Evolutionary conservation across 1,140 invertebrate genomes (phyloP).

Genomic region (Maconellicoccus hirsutus): DNA sequence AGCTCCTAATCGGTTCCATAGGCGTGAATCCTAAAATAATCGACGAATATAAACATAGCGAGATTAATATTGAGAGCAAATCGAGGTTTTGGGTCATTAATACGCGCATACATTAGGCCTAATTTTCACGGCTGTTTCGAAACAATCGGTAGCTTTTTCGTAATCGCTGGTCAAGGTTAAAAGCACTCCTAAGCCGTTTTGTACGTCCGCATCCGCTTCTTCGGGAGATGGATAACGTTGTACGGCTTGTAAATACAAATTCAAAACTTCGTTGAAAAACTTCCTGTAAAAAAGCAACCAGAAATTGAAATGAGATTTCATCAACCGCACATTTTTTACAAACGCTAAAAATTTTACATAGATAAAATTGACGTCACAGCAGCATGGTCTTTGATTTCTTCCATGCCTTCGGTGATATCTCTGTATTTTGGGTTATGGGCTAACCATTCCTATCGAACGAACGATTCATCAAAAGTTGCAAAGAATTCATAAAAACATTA

Average conservation of each 20-base stretch:
- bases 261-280: conserved; percentile 55
- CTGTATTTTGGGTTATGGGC: conserved; percentile 24
- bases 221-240: conserved; percentile 51
- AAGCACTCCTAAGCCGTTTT: conserved; percentile 87
- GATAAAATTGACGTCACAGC: neutral
- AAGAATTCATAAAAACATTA: neutral
- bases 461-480: conserved; percentile 10
- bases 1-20: conserved; percentile 96
- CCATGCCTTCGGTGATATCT: neutral
- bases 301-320: conserved; percentile 23
- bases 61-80: neutral
- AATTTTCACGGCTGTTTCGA: conserved; percentile 74
- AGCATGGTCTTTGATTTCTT: neutral
- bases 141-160: conserved; percentile 94
- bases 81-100: neutral
- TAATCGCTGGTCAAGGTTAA: conserved; percentile 91
- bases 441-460: conserved; percentile 25
- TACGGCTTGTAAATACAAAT: conserved; percentile 75
- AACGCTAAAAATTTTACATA: neutral
- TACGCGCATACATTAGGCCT: conserved; percentile 52
- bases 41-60: too few species aligned
- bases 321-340: neutral
- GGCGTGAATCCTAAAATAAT: conserved; percentile 63
- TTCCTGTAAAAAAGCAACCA: conserved; percentile 42
- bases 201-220: conserved; percentile 83